Evolutionary conservation across 2,888 invertebrate genomes (phyloP).

Genomic region (Entomobrya multifasciata): DNA sequence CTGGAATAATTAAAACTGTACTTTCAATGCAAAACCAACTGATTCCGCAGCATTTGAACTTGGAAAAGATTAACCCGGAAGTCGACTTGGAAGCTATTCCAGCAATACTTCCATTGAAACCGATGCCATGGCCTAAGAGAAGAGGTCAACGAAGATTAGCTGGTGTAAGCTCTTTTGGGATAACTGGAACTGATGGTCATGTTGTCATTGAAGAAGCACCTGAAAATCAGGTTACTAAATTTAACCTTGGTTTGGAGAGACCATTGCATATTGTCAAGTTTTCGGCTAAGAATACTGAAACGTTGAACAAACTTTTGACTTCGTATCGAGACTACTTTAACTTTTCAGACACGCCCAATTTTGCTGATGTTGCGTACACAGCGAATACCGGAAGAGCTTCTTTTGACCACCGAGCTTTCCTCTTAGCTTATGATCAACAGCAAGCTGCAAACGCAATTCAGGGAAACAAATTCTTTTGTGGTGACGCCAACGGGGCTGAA

Average conservation of each 20-base stretch:
- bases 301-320: slow-evolving; percentile 3
- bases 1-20: too few species aligned
- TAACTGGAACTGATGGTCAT: slow-evolving; percentile 56
- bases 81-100: slow-evolving; percentile 64
- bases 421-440: slow-evolving; percentile 25
- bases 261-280: slow-evolving; percentile 47
- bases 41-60: slow-evolving; percentile 71
- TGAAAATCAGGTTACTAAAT: background rate
- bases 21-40: slow-evolving; percentile 59
- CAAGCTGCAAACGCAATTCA: slow-evolving; percentile 10
- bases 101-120: slow-evolving; percentile 64
- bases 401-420: slow-evolving; percentile 26
- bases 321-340: background rate
- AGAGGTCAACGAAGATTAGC: slow-evolving; percentile 21
- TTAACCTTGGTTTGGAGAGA: slow-evolving; percentile 12
- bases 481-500: background rate
- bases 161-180: slow-evolving; percentile 59
- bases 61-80: slow-evolving; percentile 65
- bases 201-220: slow-evolving; percentile 68
- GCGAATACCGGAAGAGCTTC: slow-evolving; percentile 51
- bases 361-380: slow-evolving; percentile 10
- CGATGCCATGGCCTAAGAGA: background rate
- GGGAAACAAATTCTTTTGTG: background rate
- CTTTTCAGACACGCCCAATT: background rate
- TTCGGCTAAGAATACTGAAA: slow-evolving; percentile 51